Evolutionary conservation across 2,113 vertebrate genomes (phyloP).

Genomic region (Laterallus jamaicensis): DNA sequence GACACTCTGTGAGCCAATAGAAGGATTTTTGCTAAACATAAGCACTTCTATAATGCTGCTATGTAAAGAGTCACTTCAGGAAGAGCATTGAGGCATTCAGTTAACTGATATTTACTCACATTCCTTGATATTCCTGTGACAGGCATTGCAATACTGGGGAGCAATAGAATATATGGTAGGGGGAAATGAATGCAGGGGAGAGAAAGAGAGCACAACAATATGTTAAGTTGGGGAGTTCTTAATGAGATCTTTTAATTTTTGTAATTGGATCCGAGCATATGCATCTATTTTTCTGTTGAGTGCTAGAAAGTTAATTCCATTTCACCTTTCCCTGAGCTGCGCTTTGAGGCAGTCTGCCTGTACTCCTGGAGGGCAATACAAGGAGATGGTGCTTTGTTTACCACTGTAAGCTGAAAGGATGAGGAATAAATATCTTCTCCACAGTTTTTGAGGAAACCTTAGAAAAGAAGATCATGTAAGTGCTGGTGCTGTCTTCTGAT

Average conservation of each 20-base stretch:
- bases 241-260: not conserved
- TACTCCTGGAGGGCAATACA: not conserved
- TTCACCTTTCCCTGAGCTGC: not conserved
- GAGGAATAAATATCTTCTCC: not conserved
- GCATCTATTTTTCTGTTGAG: not conserved
- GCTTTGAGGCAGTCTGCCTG: not conserved
- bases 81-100: not conserved
- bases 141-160: not conserved
- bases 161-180: not conserved
- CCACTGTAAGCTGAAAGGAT: not conserved
- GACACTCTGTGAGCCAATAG: not conserved
- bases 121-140: not conserved
- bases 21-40: not conserved
- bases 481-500: not conserved
- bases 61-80: not conserved
- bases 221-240: not conserved
- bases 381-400: not conserved
- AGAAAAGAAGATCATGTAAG: not conserved
- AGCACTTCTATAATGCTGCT: not conserved
- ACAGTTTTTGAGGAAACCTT: not conserved
- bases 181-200: not conserved
- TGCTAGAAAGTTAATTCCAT: not conserved
- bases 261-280: not conserved
- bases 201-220: not conserved
- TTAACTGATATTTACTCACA: not conserved